Evolutionary conservation across 1,140 invertebrate genomes (phyloP).

Genomic region (Sminthurinus signatus): DNA sequence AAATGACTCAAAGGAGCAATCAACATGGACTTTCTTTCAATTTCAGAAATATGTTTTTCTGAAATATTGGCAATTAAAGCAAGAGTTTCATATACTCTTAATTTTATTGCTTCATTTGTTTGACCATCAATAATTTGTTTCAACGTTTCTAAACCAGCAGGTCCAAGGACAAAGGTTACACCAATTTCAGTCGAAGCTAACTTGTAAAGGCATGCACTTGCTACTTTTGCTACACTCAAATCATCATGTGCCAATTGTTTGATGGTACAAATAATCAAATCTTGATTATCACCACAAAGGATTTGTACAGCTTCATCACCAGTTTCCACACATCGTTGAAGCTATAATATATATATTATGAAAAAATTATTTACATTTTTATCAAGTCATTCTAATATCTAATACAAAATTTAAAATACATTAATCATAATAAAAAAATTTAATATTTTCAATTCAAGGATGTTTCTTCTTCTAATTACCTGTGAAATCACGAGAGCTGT

Average conservation of each 20-base stretch:
- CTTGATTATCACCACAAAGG: conserved; percentile 23
- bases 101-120: conserved; percentile 12
- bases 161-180: conserved; percentile 21
- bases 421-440: not conserved
- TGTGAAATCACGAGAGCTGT: not conserved
- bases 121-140: conserved; percentile 7
- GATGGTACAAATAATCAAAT: conserved; percentile 25
- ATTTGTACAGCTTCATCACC: not conserved
- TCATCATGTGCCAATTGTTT: conserved; percentile 26
- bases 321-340: conserved; percentile 14
- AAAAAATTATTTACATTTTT: not conserved
- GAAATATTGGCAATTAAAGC: conserved; percentile 18
- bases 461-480: not conserved
- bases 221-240: conserved; percentile 23
- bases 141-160: conserved; percentile 23
- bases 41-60: conserved; percentile 12
- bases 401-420: not conserved
- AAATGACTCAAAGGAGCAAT: not conserved
- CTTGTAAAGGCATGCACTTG: conserved; percentile 20
- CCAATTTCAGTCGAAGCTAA: conserved; percentile 12
- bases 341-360: conserved; percentile 6
- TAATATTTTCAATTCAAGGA: not conserved
- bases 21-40: conserved; percentile 20
- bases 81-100: conserved; percentile 35
- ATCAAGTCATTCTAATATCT: too few species aligned